Percentiles rank a stretch among this genome's conserved stretches.
These are phyloP conservation scores for Thinocorus orbignyianus DNA, from an alignment of 2,113 vertebrate species.

Conservation along the genomic window DNA sequence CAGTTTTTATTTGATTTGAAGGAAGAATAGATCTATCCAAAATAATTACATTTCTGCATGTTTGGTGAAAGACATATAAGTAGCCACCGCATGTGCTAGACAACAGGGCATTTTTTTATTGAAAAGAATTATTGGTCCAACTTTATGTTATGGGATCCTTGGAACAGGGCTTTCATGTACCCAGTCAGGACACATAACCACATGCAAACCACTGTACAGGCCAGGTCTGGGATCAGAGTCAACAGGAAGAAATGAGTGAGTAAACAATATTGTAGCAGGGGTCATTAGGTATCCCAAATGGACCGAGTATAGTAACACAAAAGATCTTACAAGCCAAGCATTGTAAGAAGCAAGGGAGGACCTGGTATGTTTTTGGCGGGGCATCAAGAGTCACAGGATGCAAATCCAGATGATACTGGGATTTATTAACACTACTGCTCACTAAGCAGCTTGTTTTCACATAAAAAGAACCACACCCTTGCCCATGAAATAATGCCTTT, in stretches of 20 bases:
- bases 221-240: neutral
- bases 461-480: constrained; percentile 4
- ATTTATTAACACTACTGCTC: neutral
- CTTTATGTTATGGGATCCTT: neutral
- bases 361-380: neutral
- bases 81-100: neutral
- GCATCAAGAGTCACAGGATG: neutral
- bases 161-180: neutral
- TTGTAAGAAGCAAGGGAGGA: neutral
- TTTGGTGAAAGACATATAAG: neutral
- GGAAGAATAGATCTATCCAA: neutral
- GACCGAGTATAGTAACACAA: neutral
- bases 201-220: neutral
- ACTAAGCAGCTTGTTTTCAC: neutral
- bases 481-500: constrained; percentile 23
- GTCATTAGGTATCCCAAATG: neutral
- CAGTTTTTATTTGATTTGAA: neutral
- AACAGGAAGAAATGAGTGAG: neutral
- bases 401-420: neutral
- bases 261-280: neutral
- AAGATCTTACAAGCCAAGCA: neutral
- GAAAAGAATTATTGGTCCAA: neutral
- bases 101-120: neutral
- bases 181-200: neutral
- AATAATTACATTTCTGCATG: neutral